These are phyloP conservation scores for Dissostichus mawsoni DNA, from an alignment of 2,113 vertebrate genomes.

Conservation along the genomic window DNA sequence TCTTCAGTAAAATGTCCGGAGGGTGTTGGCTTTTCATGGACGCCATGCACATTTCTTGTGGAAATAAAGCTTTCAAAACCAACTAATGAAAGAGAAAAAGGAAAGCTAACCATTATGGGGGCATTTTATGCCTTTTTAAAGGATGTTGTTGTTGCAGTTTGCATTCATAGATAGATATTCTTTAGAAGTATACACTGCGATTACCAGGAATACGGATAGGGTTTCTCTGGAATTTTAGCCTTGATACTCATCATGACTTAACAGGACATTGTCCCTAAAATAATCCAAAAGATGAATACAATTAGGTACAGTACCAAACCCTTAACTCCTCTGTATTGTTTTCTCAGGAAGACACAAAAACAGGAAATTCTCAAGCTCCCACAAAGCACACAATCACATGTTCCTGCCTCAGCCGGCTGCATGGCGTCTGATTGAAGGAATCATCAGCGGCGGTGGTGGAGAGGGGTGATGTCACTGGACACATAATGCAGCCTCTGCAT, in stretches of 20 bases:
- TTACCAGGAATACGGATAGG: constrained; percentile 18
- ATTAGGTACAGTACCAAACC: neutral
- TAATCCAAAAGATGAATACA: constrained; percentile 11
- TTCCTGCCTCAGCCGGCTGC: constrained; percentile 23
- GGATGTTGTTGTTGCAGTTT: neutral
- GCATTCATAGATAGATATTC: neutral
- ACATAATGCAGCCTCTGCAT: constrained; percentile 49
- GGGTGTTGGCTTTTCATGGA: neutral
- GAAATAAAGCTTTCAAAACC: neutral
- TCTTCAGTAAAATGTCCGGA: neutral
- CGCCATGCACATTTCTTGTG: neutral
- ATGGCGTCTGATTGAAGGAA: constrained; percentile 19
- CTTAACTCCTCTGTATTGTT: neutral
- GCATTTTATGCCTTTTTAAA: no score
- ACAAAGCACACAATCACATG: neutral
- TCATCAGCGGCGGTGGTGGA: constrained; percentile 18
- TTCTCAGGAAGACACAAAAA: constrained; percentile 4
- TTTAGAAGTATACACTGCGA: neutral
- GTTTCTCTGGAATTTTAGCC: neutral
- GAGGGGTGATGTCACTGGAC: constrained; percentile 36
- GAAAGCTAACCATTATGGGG: no score
- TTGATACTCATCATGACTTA: neutral
- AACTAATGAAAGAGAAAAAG: neutral
- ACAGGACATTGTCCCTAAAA: constrained; percentile 12
- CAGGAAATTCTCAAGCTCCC: neutral